Evolutionary conservation across 1,140 invertebrate genomes (phyloP), one percentile per base, ranked within the genome.

Genomic region (Mylabris phalerata): DNA sequence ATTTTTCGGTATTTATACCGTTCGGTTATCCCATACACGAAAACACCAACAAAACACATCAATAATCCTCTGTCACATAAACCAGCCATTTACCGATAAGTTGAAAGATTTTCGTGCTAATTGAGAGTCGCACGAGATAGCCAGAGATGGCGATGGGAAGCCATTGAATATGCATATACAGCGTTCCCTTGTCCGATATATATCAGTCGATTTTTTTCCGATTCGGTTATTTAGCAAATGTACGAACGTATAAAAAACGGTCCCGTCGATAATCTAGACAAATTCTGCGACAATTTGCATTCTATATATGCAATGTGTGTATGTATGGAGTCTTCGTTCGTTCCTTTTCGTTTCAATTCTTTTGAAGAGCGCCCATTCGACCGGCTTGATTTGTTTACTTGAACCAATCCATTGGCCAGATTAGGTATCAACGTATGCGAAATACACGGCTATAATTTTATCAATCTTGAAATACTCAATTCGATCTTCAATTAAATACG

Each of bases 251-350:
- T 63, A 55, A 55, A 65, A 67, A 65, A 65, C 60, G 57, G 44
- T 47, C 43, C 56, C 7, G 32, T 32, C 65, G 68, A 71, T 71
- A 71, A 71, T 71, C 68, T 71, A 69, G 68, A 71, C 70, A 71
- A 71, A 71, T 71, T 71, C 68, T 66, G 67, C 61, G 66, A 71
- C 70, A 69, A 71, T 71, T 70, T 70, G 70, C 70, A 70, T 71
- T 70, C 32, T 32, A 4, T 32, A 5, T 32, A 4, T 32, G 32
- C 19, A 19, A 19, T 32, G 32, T 32, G 32, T 32, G 70, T 71
- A 68, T 7, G 32, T 65, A 68, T 67, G 64, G 65, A 13, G 13
- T 0, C 13, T 13, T 13, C 13, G 13, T 13, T 13, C 13, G n/a
- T n/a, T n/a, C n/a, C n/a, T n/a, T 65, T 59, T 51, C 49, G 47